Base-by-base conservation (phyloP, 2,113 vertebrate species). In the Pangasianodon hypophthalmus region DNA sequence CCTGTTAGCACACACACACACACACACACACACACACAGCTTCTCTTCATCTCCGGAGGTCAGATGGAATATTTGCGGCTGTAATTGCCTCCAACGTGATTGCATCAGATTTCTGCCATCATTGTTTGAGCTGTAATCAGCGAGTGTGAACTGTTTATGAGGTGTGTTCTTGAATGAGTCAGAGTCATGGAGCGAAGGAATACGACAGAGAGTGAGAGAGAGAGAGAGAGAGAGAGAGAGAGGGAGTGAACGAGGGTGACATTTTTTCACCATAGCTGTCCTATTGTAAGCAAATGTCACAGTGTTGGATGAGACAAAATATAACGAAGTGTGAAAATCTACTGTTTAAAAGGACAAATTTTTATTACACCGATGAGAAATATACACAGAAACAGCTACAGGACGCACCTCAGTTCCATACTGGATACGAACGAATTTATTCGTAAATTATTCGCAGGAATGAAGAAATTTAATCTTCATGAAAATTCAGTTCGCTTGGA, bases 51-150 rank as follows among this genome's bases (percentile, higher is more conserved):
- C 52, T 86, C 85, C 52, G 73, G 60, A 29, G 79, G 87, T 83
- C 79, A 41, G 60, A 62, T 46, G 14, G 75, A 50, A 80, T 88
- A 88, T 88, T 80, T 44, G 41, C 2, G 26, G 54, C 41, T 8
- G 44, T 88, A 80, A 88, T 88, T 88, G 86, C 41, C 73, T 79
- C 50, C 60, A 14, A 54, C 29, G 60, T 14, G 87, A 82, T 64
- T 80, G 87, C 77, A 64, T 88, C 44, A 62, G 87, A 62, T 29
- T 29, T 75, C 41, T 37, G 85, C 6, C 41, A 5, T 48, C 73
- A 62, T 62, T 87, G 71, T 87, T 62, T 46, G 56, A 50, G 56
- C 26, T 7, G 56, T 62, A 62, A 80, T 88, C 56, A 80, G 87
- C n/a, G 26, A 54, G 48, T 37, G 50, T 21, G 73, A 48, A 79